These are phyloP conservation scores for Ooceraea biroi DNA, from an alignment of 1,140 invertebrate species.

Conservation along the genomic window DNA sequence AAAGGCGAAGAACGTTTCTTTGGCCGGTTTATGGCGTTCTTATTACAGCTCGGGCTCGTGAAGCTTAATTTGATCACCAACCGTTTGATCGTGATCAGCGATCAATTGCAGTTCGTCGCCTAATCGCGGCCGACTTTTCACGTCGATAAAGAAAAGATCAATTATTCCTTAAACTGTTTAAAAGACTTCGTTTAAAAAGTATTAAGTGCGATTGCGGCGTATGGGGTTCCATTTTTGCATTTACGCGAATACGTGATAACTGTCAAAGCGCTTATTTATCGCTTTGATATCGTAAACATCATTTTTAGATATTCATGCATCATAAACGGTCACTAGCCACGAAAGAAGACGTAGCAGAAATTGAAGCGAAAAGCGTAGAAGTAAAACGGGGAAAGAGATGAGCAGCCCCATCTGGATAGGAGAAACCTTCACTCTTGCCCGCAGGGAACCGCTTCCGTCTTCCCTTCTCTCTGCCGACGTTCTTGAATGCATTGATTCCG, in stretches of 20 bases:
- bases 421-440: slow-evolving; percentile 25
- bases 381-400: slow-evolving; percentile 19
- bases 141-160: background rate
- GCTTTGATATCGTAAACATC: slow-evolving; percentile 10
- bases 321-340: background rate
- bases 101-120: slow-evolving; percentile 43
- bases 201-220: too few species aligned
- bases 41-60: slow-evolving; percentile 48
- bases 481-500: slow-evolving; percentile 48
- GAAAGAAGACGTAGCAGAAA: background rate
- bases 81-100: slow-evolving; percentile 48
- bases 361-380: background rate
- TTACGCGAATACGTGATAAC: background rate
- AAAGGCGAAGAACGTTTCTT: slow-evolving; percentile 57
- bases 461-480: slow-evolving; percentile 15
- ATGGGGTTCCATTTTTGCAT: too few species aligned
- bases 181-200: too few species aligned
- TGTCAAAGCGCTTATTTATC: background rate
- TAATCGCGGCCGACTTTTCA: slow-evolving; percentile 1
- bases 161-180: background rate
- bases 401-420: slow-evolving; percentile 33
- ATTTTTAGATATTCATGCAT: slow-evolving; percentile 23
- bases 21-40: slow-evolving; percentile 52
- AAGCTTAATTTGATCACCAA: slow-evolving; percentile 51
- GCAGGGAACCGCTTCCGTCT: slow-evolving; percentile 6